Conservation (phyloP, 2,797 vertebrate genomes). For the Emydoidea blandingii region DNA sequence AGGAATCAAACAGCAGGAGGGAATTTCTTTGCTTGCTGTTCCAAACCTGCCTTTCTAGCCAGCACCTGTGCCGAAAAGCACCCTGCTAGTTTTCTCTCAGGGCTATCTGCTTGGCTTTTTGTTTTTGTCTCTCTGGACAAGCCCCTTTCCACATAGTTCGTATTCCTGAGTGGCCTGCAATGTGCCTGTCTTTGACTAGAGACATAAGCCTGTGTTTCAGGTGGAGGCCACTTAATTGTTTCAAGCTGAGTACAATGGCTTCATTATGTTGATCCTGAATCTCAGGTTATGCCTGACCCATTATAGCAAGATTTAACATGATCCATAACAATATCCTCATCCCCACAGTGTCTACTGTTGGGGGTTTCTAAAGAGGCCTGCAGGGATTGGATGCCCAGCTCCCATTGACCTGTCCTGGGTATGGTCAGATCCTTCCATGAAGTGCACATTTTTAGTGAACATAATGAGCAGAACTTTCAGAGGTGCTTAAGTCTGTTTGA, state of each 20-base stretch:
- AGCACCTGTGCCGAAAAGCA: neutral
- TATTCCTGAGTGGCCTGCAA: neutral
- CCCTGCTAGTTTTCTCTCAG: too few relatives aligned
- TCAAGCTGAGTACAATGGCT: neutral
- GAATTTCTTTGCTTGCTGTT: neutral
- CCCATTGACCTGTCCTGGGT: neutral
- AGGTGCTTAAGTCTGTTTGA: neutral
- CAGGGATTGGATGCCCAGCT: too few relatives aligned
- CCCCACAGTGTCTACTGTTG: neutral
- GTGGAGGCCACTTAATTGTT: neutral
- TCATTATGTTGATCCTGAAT: neutral
- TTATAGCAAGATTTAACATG: neutral
- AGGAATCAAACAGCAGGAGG: neutral
- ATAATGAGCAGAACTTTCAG: neutral
- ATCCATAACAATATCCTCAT: neutral
- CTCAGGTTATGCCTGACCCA: neutral
- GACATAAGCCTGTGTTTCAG: neutral
- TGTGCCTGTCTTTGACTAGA: neutral
- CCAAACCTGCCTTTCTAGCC: neutral
- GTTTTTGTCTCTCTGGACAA: neutral
- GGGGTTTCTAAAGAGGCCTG: too few relatives aligned
- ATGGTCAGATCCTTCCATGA: neutral
- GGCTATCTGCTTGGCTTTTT: neutral
- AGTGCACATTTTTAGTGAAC: neutral
- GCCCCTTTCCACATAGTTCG: accelerated